Percentiles rank a stretch among this genome's conserved stretches.
phyloP scores from a whole-genome alignment of 2,113 vertebrate species.

The Chunga burmeisteri region DNA sequence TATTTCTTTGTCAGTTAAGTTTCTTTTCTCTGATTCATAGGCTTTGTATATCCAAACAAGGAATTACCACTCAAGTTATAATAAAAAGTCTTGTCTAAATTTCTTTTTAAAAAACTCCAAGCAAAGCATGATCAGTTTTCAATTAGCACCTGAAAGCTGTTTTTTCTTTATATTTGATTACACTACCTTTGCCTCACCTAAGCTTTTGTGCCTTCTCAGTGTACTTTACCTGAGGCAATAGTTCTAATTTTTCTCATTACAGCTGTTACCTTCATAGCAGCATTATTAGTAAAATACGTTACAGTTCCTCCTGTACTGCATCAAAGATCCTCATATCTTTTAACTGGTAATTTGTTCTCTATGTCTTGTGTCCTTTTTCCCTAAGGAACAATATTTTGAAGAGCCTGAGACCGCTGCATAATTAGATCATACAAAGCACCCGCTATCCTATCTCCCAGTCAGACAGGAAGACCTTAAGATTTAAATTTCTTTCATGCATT shows the following conservation, averaged over 20 bases:
- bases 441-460: not conserved
- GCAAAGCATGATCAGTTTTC: not conserved
- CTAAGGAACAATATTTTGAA: not conserved
- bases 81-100: not conserved
- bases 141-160: not conserved
- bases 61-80: not conserved
- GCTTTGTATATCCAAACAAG: not conserved
- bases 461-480: not conserved
- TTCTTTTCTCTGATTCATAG: not conserved
- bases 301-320: not conserved
- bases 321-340: not conserved
- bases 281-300: not conserved
- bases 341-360: not conserved
- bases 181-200: not conserved
- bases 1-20: not conserved
- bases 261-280: not conserved
- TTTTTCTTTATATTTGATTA: not conserved
- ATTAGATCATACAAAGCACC: slow-evolving; percentile 14
- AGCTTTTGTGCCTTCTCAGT: not conserved
- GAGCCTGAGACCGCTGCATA: not conserved
- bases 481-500: not conserved
- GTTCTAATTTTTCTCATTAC: not conserved
- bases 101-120: not conserved
- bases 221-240: not conserved
- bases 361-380: not conserved